These are phyloP conservation scores for Holacanthus passer DNA, from an alignment of 2,113 vertebrate species.

Conservation along the genomic window DNA sequence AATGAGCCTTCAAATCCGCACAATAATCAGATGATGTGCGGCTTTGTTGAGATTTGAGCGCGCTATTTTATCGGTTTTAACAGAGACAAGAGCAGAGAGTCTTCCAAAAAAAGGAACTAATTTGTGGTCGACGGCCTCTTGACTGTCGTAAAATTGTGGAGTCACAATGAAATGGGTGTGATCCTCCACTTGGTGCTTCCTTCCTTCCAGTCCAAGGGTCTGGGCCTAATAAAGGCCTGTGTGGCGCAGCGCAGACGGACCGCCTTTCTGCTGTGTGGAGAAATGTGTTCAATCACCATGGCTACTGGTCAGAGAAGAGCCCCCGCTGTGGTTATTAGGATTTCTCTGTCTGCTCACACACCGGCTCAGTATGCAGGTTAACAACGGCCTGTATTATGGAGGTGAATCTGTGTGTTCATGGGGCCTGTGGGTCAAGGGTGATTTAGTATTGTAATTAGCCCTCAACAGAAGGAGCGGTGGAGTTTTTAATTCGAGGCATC, in stretches of 20 bases:
- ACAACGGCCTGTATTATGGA: slow-evolving; percentile 58
- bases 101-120: slow-evolving; percentile 33
- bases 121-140: slow-evolving; percentile 54
- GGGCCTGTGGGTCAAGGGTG: slow-evolving; percentile 52
- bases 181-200: slow-evolving; percentile 61
- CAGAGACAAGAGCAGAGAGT: slow-evolving; percentile 44
- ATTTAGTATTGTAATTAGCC: slow-evolving; percentile 47
- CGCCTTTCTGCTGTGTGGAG: slow-evolving; percentile 65
- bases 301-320: slow-evolving; percentile 74
- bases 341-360: slow-evolving; percentile 68
- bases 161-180: slow-evolving; percentile 67
- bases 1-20: slow-evolving; percentile 64
- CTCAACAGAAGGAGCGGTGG: neutral
- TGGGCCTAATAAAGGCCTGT: slow-evolving; percentile 63
- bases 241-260: slow-evolving; percentile 58
- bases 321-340: slow-evolving; percentile 76
- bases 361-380: slow-evolving; percentile 64
- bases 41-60: slow-evolving; percentile 60
- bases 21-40: slow-evolving; percentile 71
- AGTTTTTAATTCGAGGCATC: slow-evolving; percentile 38
- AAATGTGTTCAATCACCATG: slow-evolving; percentile 79
- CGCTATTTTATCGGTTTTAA: slow-evolving; percentile 52
- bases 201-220: slow-evolving; percentile 54
- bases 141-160: slow-evolving; percentile 62
- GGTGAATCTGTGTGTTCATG: slow-evolving; percentile 29